Conservation (phyloP, 2,113 vertebrate species). For the Rhea americana region DNA sequence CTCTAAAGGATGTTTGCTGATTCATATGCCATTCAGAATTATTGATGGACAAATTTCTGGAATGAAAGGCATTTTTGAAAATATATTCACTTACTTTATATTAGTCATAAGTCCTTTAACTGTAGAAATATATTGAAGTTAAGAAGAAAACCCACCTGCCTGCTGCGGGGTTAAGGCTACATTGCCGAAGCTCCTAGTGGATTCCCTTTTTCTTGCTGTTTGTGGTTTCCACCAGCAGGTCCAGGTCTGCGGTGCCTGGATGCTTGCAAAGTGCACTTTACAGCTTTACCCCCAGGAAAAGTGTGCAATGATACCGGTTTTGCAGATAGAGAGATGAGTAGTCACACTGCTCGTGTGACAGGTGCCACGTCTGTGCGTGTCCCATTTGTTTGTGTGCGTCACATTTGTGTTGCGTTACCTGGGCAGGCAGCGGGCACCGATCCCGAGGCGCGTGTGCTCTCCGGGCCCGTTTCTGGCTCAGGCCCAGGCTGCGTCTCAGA, state of each 20-base stretch:
- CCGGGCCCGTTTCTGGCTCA: accelerated
- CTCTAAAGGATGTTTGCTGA: neutral
- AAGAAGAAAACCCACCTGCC: neutral
- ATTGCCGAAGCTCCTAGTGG: neutral
- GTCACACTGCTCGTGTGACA: accelerated
- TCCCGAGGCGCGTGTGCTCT: neutral
- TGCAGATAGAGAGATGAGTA: neutral
- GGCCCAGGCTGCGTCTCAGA: neutral
- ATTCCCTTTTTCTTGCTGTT: neutral
- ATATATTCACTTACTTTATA: neutral
- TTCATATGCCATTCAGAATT: neutral
- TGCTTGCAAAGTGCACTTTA: neutral
- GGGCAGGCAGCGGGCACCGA: neutral
- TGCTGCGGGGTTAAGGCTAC: neutral
- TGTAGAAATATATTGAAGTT: neutral
- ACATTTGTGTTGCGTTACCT: accelerated
- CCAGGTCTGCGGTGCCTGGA: neutral
- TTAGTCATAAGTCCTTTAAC: neutral
- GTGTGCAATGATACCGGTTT: neutral
- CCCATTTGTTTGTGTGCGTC: no score
- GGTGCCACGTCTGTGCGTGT: no score
- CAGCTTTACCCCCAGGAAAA: neutral
- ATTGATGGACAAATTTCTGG: neutral
- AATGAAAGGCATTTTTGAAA: neutral
- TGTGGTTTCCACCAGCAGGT: neutral